Base-by-base conservation (phyloP, 1,140 invertebrate genomes). In the Macrobrachium nipponense region DNA sequence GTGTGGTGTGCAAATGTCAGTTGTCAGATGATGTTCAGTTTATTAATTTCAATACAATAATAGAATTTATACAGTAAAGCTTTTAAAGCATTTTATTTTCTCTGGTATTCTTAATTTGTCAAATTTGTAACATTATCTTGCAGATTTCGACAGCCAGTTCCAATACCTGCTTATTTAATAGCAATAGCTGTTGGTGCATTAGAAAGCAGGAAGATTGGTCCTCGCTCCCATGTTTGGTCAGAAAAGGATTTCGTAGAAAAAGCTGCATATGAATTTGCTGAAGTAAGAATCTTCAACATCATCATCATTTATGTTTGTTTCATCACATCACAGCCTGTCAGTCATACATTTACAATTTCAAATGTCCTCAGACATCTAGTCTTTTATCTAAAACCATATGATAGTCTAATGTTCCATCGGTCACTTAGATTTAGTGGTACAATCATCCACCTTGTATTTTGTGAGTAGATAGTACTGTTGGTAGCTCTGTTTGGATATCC, bases 141-240 rank as follows among this genome's bases (percentile, higher is more conserved):
- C 62, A 87, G 87, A 73, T 90, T 87, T 78, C 73, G 68, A 51
- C 90, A 86, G 78, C 87, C 87, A 15, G 90, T 92, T 75, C 92
- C 91, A 23, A 92, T 94, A 75, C 93, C 93, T 17, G 91, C 91
- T 59, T 94, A 94, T 89, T 90, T 94, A 11, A 93, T 99, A 77
- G 97, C 98, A 8, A 94, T 99, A 89, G 97, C 95, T 59, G 96
- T 95, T 43, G 98, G 97, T 27, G 94, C 94, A 76, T 90, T 99
- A 76, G 95, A 96, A 87, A 95, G 93, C 0, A 93, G 94, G 89
- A 91, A 93, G 68, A 92, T 98, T 78, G 97, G 97, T 17, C 95
- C 95, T 15, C 93, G 95, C 89, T 95, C 95, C 14, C 93, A 93
- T 89, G 96, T 98, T 0, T 99, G 97, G 97, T 94, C 96, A 0